Evolutionary conservation across 92 coral and sea anemone species (phyloP).

Genomic region (Epizoanthus ramosus): DNA sequence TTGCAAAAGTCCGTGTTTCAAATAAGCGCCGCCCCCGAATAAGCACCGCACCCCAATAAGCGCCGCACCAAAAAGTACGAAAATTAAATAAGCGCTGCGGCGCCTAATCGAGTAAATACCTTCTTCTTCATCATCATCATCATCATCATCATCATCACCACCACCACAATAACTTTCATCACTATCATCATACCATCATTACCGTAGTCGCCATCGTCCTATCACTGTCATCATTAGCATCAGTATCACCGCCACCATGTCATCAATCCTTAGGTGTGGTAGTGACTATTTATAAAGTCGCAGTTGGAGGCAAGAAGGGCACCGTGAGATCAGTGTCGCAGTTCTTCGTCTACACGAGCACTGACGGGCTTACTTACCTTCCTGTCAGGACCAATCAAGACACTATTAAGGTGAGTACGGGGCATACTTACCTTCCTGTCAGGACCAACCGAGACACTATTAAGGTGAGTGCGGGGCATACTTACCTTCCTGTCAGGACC

Average conservation of each 20-base stretch:
- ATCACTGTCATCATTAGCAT: too few species aligned
- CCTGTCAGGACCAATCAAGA: background rate
- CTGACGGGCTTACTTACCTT: background rate
- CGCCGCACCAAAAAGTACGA: too few species aligned
- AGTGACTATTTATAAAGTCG: slow-evolving; percentile 15
- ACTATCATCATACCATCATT: too few species aligned
- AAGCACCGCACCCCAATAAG: too few species aligned
- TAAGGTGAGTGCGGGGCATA: background rate
- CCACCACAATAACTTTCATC: too few species aligned
- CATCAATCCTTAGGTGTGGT: slow-evolving; percentile 15
- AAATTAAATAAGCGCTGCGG: too few species aligned
- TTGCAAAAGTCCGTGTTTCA: too few species aligned
- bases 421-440: background rate
- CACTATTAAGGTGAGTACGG: background rate
- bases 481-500: background rate
- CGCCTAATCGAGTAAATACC: too few species aligned
- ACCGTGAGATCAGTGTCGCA: slow-evolving; percentile 38
- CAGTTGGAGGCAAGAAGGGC: slow-evolving; percentile 41
- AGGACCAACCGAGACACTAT: background rate
- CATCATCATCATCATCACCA: too few species aligned
- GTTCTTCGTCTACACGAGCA: slow-evolving; percentile 33
- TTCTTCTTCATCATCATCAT: too few species aligned
- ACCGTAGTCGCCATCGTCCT: too few species aligned
- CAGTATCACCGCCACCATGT: background rate
- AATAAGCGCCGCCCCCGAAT: too few species aligned